A percentile compares a stretch with the other conserved stretches of the same genome.
Evolutionary conservation across 2,113 vertebrate species (phyloP).

Genomic region (Hymenochirus boettgeri): DNA sequence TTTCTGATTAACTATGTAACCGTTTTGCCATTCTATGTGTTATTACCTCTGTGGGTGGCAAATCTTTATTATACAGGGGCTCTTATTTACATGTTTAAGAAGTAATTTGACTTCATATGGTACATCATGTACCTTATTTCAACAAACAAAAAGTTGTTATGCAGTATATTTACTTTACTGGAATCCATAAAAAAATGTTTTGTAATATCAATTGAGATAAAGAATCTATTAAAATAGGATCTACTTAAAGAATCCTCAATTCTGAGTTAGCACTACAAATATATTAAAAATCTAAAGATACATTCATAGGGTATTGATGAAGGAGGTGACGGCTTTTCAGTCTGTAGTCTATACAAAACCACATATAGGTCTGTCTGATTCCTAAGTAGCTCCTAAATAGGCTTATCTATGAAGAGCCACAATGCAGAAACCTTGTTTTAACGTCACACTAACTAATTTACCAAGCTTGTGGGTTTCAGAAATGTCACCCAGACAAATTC

Average conservation of each 20-base stretch:
- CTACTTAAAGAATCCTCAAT: constrained; percentile 2
- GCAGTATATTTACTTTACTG: background rate
- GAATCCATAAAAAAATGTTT: background rate
- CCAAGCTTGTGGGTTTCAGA: no score
- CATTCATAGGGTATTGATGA: constrained; percentile 9
- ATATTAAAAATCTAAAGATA: background rate
- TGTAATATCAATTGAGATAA: constrained; percentile 4
- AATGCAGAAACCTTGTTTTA: no score
- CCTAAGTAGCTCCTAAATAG: no score
- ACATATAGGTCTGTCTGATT: no score
- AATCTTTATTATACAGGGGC: background rate
- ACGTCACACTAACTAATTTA: no score
- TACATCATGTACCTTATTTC: background rate
- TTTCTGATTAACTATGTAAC: background rate
- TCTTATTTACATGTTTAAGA: background rate
- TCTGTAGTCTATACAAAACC: no score
- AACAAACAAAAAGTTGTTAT: constrained; percentile 3
- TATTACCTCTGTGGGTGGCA: background rate
- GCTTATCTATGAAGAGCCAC: no score
- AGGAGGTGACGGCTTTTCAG: background rate
- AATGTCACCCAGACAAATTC: no score
- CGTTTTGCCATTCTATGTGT: background rate
- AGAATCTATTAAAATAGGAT: constrained; percentile 5
- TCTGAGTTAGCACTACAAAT: constrained; percentile 1
- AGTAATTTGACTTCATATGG: background rate